Evolutionary conservation across 2,797 vertebrate genomes (phyloP), one percentile per base, ranked within the genome.

Genomic region (Sus cebifrons): DNA sequence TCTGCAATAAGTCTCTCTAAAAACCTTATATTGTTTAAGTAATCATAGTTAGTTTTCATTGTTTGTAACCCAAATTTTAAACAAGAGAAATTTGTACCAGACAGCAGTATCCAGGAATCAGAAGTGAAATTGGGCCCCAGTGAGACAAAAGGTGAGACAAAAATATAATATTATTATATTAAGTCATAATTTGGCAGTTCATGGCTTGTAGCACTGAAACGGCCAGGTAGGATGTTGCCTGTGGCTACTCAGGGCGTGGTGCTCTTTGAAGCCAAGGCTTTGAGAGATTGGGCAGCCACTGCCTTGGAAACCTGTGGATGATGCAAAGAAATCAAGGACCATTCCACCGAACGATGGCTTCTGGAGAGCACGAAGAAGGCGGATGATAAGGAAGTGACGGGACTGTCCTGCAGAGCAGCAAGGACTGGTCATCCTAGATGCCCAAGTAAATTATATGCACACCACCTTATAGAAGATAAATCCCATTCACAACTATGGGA

Each of bases 11-110:
- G 44, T 79, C 67, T 85, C 36, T 21, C 90, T 87, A 56, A 91
- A 95, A 89, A 60, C 27, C 8, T 21, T 64, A 21, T 4, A 27
- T 18, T 67, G 20, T 73, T 82, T 79, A 82, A 67, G n/a, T 73
- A 56, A 49, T 71, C 11, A 21, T 88, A n/a, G n/a, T 40, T 81
- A 21, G 11, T 15, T 77, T 89, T 85, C 85, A 54, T 49, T 86
- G 64, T 74, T 79, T 91, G 54, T 58, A 60, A 73, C 9, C 14
- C 40, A 78, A 81, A 62, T 15, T 71, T 36, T 52, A 78, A 88
- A 36, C 81, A 78, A 78, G 64, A 86, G 44, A 83, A 86, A 74
- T 78, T 95, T 83, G 40, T 77, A 40, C 7, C 52, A 75, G 85
- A 29, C 5, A 56, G 56, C n/a, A 29, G 49, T 58, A 62, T n/a